phyloP scores from a whole-genome alignment of 2,797 vertebrate genomes.

The Caiman crocodilus region DNA sequence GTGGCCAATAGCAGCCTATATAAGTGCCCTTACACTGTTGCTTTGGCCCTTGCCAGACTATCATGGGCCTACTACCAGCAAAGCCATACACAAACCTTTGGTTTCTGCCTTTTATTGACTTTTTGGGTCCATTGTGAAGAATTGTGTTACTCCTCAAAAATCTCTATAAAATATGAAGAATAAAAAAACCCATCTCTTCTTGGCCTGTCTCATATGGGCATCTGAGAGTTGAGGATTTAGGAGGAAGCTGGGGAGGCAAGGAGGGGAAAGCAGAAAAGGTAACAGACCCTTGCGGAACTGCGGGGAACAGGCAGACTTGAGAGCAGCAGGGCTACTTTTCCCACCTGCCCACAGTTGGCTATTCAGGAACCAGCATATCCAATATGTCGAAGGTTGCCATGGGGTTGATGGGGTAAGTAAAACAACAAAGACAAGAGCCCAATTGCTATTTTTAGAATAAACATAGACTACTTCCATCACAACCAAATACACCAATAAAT shows the following conservation, averaged over 20 bases:
- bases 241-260: no score
- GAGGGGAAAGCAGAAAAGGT: background rate
- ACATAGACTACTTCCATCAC: background rate
- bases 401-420: background rate
- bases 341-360: rapidly evolving
- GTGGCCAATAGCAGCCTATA: no score
- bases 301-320: rapidly evolving
- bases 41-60: background rate
- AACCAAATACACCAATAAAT: background rate
- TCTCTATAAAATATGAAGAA: background rate
- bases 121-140: rapidly evolving
- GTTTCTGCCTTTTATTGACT: rapidly evolving
- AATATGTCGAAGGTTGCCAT: no score
- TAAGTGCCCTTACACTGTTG: no score
- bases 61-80: background rate
- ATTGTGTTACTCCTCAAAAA: background rate
- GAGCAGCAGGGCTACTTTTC: rapidly evolving
- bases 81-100: background rate
- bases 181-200: background rate
- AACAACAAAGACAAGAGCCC: background rate
- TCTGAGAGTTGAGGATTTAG: rapidly evolving
- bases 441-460: background rate
- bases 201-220: rapidly evolving
- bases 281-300: background rate
- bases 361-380: background rate